Conservation (phyloP, 1,140 invertebrate species). For the Pomphorhynchus laevis region DNA sequence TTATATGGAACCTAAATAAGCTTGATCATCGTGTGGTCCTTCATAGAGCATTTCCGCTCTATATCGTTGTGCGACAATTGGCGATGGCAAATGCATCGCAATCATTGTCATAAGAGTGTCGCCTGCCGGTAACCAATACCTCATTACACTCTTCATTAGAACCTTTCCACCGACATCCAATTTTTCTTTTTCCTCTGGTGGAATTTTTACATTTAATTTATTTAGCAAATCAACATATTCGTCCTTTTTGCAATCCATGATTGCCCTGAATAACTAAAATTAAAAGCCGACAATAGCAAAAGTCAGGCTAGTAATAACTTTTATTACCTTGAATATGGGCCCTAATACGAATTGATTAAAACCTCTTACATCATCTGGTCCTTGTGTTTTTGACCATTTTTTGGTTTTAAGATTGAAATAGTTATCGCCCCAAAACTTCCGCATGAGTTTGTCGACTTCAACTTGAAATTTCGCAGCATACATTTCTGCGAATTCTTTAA, state of each 20-base stretch:
- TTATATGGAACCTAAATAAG: conserved; percentile 32
- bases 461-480: conserved; percentile 3
- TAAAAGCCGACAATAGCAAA: neutral
- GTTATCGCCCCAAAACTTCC: neutral
- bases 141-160: conserved; percentile 36
- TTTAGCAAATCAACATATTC: conserved; percentile 32
- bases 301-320: neutral
- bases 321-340: neutral
- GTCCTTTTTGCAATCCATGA: conserved; percentile 43
- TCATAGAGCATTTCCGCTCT: conserved; percentile 84
- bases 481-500: conserved; percentile 2
- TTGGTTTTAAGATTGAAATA: neutral
- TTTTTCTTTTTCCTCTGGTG: conserved; percentile 52
- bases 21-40: conserved; percentile 61
- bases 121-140: conserved; percentile 89
- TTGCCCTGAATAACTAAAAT: neutral
- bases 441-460: conserved; percentile 10
- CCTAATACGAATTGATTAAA: conserved; percentile 3
- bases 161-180: conserved; percentile 29
- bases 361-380: neutral
- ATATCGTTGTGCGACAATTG: conserved; percentile 87
- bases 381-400: conserved; percentile 3
- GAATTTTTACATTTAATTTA: conserved; percentile 50
- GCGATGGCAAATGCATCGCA: conserved; percentile 87
- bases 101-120: conserved; percentile 99